phyloP scores from a whole-genome alignment of 2,113 vertebrate species.

The Lethenteron reissneri region DNA sequence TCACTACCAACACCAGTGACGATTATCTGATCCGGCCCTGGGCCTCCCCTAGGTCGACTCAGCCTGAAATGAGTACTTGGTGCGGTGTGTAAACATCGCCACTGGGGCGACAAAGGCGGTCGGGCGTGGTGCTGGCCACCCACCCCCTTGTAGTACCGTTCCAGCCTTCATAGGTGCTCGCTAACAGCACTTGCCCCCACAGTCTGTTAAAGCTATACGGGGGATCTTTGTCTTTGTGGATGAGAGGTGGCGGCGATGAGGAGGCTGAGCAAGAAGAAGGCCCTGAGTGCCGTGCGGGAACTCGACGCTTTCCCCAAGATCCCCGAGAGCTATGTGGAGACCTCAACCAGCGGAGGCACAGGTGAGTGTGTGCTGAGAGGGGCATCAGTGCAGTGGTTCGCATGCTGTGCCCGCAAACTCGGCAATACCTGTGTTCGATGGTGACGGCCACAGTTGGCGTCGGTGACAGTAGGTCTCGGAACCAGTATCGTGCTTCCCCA shows the following conservation, averaged over 20 bases:
- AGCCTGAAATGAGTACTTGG: not conserved
- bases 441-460: not conserved
- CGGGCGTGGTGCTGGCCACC: not conserved
- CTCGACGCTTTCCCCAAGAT: constrained; percentile 92
- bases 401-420: not conserved
- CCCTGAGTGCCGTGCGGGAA: constrained; percentile 71
- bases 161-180: not conserved
- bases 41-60: not conserved
- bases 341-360: constrained; percentile 66
- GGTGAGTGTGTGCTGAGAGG: constrained; percentile 21
- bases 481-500: not conserved
- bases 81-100: not conserved
- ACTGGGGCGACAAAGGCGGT: not conserved
- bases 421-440: not conserved
- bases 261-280: constrained; percentile 76
- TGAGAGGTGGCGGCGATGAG: constrained; percentile 28
- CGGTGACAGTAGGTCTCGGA: not conserved
- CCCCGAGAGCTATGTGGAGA: constrained; percentile 84
- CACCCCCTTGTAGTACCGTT: not conserved
- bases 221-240: not conserved
- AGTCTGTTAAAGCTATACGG: constrained; percentile 9
- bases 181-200: not conserved
- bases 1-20: too few species aligned
- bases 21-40: too few species aligned
- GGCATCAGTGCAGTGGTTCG: not conserved